Conservation (phyloP, 1,140 invertebrate genomes). For the Lutraria rhynchaena region DNA sequence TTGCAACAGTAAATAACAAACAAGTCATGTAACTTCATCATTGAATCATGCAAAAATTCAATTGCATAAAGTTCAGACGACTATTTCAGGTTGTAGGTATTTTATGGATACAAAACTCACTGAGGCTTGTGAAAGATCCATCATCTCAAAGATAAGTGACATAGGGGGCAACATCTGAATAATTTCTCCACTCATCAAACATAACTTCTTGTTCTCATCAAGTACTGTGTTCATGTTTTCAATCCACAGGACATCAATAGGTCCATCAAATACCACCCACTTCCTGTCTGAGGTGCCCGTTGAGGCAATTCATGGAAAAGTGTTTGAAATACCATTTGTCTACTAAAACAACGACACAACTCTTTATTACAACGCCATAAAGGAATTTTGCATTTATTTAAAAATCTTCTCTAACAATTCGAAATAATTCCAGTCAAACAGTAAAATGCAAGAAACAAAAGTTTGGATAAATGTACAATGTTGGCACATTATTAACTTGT, state of each 20-base stretch:
- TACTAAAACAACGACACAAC: conserved; percentile 73
- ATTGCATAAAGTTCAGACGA: no score
- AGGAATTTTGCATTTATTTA: no score
- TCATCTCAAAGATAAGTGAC: conserved; percentile 83
- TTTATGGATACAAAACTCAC: conserved; percentile 69
- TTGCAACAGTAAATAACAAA: no score
- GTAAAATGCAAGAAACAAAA: no score
- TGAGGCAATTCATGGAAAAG: conserved; percentile 82
- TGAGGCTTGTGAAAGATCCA: conserved; percentile 85
- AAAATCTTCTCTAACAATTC: no score
- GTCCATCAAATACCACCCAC: conserved; percentile 83
- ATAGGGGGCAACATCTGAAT: conserved; percentile 83
- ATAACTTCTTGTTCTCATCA: conserved; percentile 83
- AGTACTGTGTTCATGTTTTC: conserved; percentile 84
- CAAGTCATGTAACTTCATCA: no score
- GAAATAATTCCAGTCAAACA: no score
- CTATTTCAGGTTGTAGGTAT: no score
- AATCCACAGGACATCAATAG: conserved; percentile 83
- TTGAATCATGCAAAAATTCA: no score
- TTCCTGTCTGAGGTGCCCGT: conserved; percentile 81
- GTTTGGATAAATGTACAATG: no score
- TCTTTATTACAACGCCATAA: no score
- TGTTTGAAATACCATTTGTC: conserved; percentile 85
- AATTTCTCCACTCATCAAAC: conserved; percentile 83
- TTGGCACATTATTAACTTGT: no score